Percentiles rank a stretch among this genome's conserved stretches.
phyloP scores from a whole-genome alignment of 2,113 vertebrate genomes.

The Brachyistius frenatus region DNA sequence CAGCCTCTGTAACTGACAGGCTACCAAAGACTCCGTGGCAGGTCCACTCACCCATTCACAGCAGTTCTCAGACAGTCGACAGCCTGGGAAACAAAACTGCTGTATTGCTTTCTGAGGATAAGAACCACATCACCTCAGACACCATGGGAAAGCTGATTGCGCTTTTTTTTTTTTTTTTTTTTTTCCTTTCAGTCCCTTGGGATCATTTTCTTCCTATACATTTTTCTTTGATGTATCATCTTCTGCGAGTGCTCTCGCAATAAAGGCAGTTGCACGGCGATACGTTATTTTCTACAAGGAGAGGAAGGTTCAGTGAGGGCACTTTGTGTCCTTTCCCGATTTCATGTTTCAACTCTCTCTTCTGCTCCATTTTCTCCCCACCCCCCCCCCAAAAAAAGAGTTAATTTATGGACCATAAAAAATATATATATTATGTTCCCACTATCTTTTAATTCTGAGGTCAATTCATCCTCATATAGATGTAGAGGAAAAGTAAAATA shows the following conservation, averaged over 20 bases:
- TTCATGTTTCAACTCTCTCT: constrained; percentile 3
- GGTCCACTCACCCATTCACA: constrained; percentile 73
- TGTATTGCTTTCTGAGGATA: constrained; percentile 69
- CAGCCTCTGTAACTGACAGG: constrained; percentile 68
- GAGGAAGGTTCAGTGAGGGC: constrained; percentile 17
- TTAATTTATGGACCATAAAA: constrained; percentile 13
- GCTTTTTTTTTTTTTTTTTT: constrained; percentile 48
- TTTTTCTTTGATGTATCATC: constrained; percentile 43
- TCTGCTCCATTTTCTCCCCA: background rate
- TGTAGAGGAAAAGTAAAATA: background rate
- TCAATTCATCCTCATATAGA: constrained; percentile 30
- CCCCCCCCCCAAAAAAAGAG: background rate
- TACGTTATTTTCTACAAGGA: constrained; percentile 1
- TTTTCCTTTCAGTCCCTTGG: background rate
- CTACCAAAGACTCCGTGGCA: constrained; percentile 72
- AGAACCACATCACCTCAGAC: constrained; percentile 65
- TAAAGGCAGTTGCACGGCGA: constrained; percentile 1
- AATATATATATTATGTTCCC: background rate
- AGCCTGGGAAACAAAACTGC: constrained; percentile 66
- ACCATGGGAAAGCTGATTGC: constrained; percentile 33
- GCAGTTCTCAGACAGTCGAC: constrained; percentile 49
- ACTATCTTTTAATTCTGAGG: constrained; percentile 41
- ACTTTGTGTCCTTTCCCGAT: constrained; percentile 25
- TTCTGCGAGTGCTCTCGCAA: constrained; percentile 25
- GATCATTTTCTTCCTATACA: constrained; percentile 40